Percentiles rank a stretch among this genome's conserved stretches.
Conservation (phyloP, 2,888 invertebrate genomes). For the Drosophila glabriapex region DNA sequence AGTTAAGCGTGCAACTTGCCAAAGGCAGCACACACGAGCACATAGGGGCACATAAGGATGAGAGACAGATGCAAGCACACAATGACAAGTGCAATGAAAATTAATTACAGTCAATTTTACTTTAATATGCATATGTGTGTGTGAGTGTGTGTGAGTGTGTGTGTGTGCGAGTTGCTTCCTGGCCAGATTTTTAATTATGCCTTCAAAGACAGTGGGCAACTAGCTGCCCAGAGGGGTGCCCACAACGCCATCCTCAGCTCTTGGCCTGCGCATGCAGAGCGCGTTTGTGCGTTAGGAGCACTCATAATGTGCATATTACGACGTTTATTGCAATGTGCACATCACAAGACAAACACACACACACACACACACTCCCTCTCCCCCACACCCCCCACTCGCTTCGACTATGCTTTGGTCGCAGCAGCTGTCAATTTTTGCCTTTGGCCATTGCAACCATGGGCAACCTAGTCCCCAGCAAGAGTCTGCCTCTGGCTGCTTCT, state of each 20-base stretch:
- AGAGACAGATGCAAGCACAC: not conserved
- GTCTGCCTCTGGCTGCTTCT: not conserved
- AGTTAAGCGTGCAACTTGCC: conserved; percentile 48
- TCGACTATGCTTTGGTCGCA: not conserved
- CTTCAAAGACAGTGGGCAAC: conserved; percentile 33
- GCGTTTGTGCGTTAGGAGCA: conserved; percentile 1
- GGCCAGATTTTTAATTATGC: conserved; percentile 59
- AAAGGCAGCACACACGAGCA: conserved; percentile 28
- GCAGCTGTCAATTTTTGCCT: conserved; percentile 5
- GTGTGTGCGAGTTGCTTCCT: conserved; percentile 15
- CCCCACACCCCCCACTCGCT: not conserved
- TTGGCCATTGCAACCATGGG: conserved; percentile 8
- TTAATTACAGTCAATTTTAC: conserved; percentile 64
- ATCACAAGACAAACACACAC: conserved; percentile 7
- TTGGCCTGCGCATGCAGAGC: not conserved
- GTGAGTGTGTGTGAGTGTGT: conserved; percentile 3
- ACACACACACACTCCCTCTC: not conserved
- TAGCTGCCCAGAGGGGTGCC: conserved; percentile 17
- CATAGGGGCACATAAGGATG: not conserved
- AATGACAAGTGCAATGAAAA: conserved; percentile 52
- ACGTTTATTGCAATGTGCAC: conserved; percentile 66
- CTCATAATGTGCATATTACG: conserved; percentile 58
- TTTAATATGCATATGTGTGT: conserved; percentile 22
- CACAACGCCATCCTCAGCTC: not conserved
- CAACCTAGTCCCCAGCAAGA: not conserved